Conservation (phyloP, 2,888 invertebrate genomes). For the Chloroclystis v-ata region DNA sequence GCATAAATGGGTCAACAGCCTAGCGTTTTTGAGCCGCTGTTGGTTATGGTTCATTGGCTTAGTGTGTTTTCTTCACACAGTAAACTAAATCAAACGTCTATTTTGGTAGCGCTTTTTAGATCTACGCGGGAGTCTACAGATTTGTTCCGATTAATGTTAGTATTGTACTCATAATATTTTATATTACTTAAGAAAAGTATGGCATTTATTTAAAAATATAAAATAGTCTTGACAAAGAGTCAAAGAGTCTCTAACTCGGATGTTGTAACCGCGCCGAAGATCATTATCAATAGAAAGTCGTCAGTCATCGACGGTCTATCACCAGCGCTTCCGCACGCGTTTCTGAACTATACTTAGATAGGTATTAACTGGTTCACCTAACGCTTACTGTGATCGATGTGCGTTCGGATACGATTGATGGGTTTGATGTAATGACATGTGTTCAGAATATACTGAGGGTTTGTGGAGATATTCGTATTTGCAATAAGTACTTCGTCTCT, state of each 20-base stretch:
- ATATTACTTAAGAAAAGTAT: no score
- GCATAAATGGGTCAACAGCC: constrained; percentile 9
- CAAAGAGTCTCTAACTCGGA: background rate
- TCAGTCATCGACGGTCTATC: constrained; percentile 33
- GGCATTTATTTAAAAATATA: no score
- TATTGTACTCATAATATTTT: no score
- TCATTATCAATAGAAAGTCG: constrained; percentile 18
- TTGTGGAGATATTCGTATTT: no score
- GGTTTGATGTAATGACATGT: background rate
- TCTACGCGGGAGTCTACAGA: constrained; percentile 20
- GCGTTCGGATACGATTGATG: background rate
- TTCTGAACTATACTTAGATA: constrained; percentile 25
- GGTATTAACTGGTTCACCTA: constrained; percentile 22
- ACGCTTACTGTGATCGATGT: constrained; percentile 18
- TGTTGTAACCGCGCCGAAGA: constrained; percentile 1
- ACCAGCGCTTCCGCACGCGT: constrained; percentile 24
- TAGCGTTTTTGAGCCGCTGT: background rate
- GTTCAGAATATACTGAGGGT: background rate
- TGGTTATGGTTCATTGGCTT: constrained; percentile 2
- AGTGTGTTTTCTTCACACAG: no score
- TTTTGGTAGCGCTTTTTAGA: constrained; percentile 18
- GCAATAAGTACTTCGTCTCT: background rate
- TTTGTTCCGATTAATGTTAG: no score
- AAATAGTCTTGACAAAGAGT: background rate
- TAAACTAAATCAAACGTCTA: no score